Base-by-base conservation (phyloP, 2,113 vertebrate genomes). In the Pelodiscus sinensis region DNA sequence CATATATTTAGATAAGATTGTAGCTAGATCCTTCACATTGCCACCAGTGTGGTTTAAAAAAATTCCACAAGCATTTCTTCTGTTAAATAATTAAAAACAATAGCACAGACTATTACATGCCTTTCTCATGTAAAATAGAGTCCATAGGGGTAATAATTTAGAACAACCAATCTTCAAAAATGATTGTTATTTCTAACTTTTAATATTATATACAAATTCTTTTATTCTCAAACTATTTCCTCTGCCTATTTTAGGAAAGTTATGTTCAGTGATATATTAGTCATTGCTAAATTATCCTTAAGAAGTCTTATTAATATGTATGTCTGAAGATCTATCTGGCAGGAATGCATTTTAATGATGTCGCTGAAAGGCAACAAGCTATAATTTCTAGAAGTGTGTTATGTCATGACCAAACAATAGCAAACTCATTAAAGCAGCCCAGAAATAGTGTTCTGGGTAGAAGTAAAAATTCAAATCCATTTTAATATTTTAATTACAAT, bases 281-380 rank as follows among this genome's bases (percentile, higher is more conserved):
- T 96, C 95, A 95, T 89, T 83, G 92, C 92, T 97, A 96, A 97
- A 97, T 98, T 97, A 97, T 95, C 81, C 4, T 94, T 93, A 82
- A 38, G 24, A 95, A 96, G 93, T 92, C 97, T 97, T 92, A 97
- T 98, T 98, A 97, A 96, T 96, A 97, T 96, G 97, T 81, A 96
- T 14, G 79, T 94, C 68, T 91, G 86, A 90, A 94, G 95, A 96
- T 81, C 95, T 96, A 94, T 84, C 96, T 90, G 93, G 92, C 94
- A 97, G 95, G 87, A 94, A 55, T 81, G 95, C 94, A 97, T 97
- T 95, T 96, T 96, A 97, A 98, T 97, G 96, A 97, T 94, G 96
- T 65, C 7, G 58, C 92, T 90, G 93, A 93, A 91, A 96, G 85
- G 96, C 95, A 93, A 77, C 82, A 51, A 25, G 31, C 90, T 86